Evolutionary conservation across 2,113 vertebrate genomes (phyloP).

Genomic region (Sterna hirundo): DNA sequence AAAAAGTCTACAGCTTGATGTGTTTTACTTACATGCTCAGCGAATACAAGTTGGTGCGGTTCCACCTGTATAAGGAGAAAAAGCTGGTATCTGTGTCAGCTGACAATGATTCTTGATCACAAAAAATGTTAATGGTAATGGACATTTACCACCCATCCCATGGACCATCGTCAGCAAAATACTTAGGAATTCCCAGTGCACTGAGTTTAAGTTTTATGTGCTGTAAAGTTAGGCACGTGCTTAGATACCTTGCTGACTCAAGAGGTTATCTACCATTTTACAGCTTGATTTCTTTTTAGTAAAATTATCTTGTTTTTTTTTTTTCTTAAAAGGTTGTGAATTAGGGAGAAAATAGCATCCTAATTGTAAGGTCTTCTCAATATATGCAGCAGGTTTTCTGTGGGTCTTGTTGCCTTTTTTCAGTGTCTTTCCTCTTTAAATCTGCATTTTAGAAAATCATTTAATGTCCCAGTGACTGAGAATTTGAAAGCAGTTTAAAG

Average conservation of each 20-base stretch:
- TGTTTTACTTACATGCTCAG: neutral
- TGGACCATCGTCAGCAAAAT: neutral
- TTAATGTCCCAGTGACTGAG: neutral
- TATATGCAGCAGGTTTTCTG: neutral
- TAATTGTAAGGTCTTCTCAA: neutral
- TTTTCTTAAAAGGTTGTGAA: neutral
- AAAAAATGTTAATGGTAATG: neutral
- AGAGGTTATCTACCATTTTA: neutral
- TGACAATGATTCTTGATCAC: neutral
- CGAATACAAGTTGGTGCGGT: neutral
- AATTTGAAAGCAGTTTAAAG: constrained; percentile 40
- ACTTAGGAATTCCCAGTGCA: neutral
- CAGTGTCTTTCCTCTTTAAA: neutral
- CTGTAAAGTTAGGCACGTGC: neutral
- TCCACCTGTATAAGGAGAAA: neutral
- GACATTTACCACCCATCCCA: neutral
- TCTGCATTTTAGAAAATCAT: neutral
- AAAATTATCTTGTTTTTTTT: neutral
- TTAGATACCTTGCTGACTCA: neutral
- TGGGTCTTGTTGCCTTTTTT: neutral
- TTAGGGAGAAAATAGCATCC: neutral
- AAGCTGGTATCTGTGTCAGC: neutral
- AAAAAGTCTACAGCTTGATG: neutral
- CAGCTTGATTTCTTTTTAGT: neutral
- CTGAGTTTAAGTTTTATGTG: neutral